Evolutionary conservation across 2,113 vertebrate species (phyloP), one percentile per base, ranked within the genome.

Genomic region (Chaetodon trifascialis): DNA sequence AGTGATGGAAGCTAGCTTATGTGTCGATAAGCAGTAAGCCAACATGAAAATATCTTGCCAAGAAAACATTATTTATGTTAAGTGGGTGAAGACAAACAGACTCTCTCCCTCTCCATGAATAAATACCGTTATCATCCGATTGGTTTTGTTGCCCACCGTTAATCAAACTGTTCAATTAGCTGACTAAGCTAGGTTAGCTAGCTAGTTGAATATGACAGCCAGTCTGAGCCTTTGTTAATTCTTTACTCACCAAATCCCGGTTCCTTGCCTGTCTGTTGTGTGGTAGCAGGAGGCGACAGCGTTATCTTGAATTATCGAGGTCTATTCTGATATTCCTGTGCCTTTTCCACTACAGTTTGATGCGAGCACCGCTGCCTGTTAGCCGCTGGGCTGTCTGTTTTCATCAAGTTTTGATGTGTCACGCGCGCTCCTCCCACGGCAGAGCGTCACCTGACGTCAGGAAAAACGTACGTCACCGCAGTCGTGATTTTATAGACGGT

Each of bases 331-430:
- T n/a, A 16, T 49, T 4, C 2, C 2, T 3, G 25, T 10, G 11
- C 0, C 42, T 60, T 23, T 40, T 7, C 1, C 3, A 5, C 55
- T 30, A 47, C 8, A 19, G 1, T 36, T n/a, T 4, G 10, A 25
- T 46, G 63, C 63, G 40, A 73, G 34, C 54, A 7, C 62, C 14
- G 1, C 67, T 7, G 21, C 16, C 64, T 58, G 40, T 21, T 67
- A 55, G 54, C 75, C 6, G n/a, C 70, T 30, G 80, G 47, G 38
- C 72, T 63, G 52, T 60, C 72, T 88, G 70, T 76, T 80, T 78
- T 87, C 72, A 21, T 86, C 58, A 19, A 65, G 51, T 78, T 82
- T 79, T 88, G 84, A 79, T 83, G 90, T 47, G 88, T 91, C 84
- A 89, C 42, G 52, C 19, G 62, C 2, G 77, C 66, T 54, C 87